Percentiles rank a stretch among this genome's conserved stretches.
Evolutionary conservation across 2,113 vertebrate genomes (phyloP).

Genomic region (Channa maculata): DNA sequence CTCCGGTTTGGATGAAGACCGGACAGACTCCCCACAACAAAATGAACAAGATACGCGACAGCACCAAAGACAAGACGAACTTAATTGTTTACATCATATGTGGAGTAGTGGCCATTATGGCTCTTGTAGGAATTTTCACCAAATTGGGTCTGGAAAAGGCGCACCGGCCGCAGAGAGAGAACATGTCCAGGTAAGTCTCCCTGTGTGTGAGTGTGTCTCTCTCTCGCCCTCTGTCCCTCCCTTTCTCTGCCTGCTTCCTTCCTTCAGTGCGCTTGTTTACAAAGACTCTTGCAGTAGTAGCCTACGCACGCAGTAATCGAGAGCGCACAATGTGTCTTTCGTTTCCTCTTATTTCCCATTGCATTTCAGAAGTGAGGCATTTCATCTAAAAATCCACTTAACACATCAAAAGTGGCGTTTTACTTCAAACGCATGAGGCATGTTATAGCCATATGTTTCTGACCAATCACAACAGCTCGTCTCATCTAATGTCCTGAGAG

Average conservation of each 20-base stretch:
- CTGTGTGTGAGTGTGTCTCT: not conserved
- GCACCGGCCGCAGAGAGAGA: constrained; percentile 96
- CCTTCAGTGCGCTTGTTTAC: constrained; percentile 69
- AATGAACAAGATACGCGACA: constrained; percentile 90
- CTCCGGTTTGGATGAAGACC: constrained; percentile 93
- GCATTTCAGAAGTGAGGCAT: not conserved
- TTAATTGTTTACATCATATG: constrained; percentile 99
- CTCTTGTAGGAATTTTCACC: constrained; percentile 99
- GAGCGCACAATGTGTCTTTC: constrained; percentile 32
- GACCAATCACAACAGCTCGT: constrained; percentile 43
- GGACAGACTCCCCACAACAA: constrained; percentile 93
- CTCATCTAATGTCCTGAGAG: constrained; percentile 2
- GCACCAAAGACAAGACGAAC: constrained; percentile 98
- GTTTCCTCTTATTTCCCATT: not conserved
- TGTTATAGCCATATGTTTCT: constrained; percentile 26
- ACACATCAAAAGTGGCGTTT: not conserved
- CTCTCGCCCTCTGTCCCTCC: not conserved
- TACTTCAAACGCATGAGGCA: not conserved
- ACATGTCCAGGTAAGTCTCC: constrained; percentile 93
- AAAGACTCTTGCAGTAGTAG: constrained; percentile 56
- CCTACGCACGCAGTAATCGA: constrained; percentile 37
- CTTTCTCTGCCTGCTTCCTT: not conserved
- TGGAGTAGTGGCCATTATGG: constrained; percentile 99
- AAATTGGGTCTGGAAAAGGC: constrained; percentile 98
- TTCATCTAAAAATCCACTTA: no score